Conservation (phyloP, 2,888 invertebrate genomes). For the Lydus trimaculatus region DNA sequence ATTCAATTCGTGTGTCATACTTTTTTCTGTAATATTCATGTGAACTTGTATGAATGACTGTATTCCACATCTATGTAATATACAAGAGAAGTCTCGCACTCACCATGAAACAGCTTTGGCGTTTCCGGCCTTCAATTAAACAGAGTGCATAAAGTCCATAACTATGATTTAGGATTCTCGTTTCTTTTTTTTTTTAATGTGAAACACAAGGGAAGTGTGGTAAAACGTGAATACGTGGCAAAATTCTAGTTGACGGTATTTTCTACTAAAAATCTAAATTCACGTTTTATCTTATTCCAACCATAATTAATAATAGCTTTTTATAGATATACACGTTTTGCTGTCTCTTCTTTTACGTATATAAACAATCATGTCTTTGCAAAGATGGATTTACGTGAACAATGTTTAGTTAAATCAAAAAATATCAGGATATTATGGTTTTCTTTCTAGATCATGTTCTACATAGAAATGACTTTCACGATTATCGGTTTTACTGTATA, state of each 20-base stretch:
- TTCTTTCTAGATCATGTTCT: constrained; percentile 25
- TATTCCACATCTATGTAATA: not conserved
- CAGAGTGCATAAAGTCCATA: constrained; percentile 43
- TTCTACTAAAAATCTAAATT: constrained; percentile 31
- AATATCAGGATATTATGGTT: not conserved
- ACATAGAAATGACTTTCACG: constrained; percentile 25
- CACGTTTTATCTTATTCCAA: constrained; percentile 22
- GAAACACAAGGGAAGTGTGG: not conserved
- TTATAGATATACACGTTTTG: not conserved
- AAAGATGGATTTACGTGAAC: not conserved
- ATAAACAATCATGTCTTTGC: not conserved
- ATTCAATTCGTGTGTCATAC: not conserved
- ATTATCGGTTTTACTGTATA: constrained; percentile 49
- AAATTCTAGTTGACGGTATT: constrained; percentile 38
- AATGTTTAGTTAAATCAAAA: not conserved
- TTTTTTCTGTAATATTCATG: not conserved
- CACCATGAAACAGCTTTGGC: constrained; percentile 20
- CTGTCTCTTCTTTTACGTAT: not conserved
- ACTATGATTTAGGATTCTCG: constrained; percentile 37
- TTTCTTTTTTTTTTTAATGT: constrained; percentile 30
- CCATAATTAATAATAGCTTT: constrained; percentile 31
- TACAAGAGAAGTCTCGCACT: not conserved
- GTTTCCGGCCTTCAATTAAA: constrained; percentile 38
- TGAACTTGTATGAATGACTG: constrained; percentile 1
- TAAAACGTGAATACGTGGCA: not conserved